Evolutionary conservation across 2,113 vertebrate species (phyloP).

Genomic region (Nicator chloris): DNA sequence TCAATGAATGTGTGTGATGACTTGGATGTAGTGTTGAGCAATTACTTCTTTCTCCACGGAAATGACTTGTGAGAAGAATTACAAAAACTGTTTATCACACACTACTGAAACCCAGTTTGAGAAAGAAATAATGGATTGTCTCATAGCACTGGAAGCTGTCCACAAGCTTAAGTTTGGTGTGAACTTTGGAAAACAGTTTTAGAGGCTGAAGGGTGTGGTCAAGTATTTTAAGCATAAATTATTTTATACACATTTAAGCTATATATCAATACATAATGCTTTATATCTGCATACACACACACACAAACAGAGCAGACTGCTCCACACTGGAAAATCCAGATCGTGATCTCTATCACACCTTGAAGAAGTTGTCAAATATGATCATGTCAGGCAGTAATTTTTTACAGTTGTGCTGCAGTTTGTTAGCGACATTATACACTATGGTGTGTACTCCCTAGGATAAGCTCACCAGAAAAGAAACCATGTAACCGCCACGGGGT

Average conservation of each 20-base stretch:
- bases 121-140: not conserved
- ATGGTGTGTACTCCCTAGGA: not conserved
- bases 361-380: not conserved
- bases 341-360: not conserved
- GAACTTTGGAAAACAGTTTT: not conserved
- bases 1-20: not conserved
- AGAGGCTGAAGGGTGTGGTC: not conserved
- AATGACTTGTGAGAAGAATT: slow-evolving; percentile 1
- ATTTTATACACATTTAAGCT: not conserved
- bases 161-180: not conserved
- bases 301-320: not conserved
- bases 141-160: not conserved
- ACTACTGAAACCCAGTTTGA: not conserved
- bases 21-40: not conserved
- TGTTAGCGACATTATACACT: not conserved
- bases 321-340: not conserved
- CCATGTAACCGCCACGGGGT: not conserved
- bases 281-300: not conserved
- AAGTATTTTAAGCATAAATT: not conserved
- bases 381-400: not conserved
- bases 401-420: not conserved
- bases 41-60: slow-evolving; percentile 1
- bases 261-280: not conserved
- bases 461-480: not conserved
- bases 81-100: not conserved